phyloP scores from a whole-genome alignment of 2,888 invertebrate genomes.

The Melanostoma mellinum region DNA sequence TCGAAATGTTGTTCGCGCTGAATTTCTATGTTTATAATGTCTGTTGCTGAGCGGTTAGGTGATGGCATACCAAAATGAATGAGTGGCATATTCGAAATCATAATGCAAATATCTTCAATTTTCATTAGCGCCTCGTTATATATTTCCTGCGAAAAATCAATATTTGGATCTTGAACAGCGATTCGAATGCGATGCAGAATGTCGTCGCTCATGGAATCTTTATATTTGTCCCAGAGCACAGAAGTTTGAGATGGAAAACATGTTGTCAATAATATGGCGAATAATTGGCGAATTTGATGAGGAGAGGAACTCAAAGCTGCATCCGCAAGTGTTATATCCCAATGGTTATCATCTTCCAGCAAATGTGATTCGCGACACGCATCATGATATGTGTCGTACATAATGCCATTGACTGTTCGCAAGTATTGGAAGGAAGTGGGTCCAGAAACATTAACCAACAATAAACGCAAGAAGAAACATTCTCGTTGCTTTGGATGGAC shows the following conservation, averaged over 20 bases:
- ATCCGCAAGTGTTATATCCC: slow-evolving; percentile 57
- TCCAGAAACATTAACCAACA: neutral
- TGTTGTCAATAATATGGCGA: slow-evolving; percentile 56
- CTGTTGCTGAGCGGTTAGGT: no score
- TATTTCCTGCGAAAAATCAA: no score
- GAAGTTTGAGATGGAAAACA: slow-evolving; percentile 63
- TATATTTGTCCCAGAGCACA: slow-evolving; percentile 60
- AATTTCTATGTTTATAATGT: no score
- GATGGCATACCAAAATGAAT: no score
- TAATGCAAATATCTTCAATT: no score
- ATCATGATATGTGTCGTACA: slow-evolving; percentile 75
- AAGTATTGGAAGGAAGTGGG: slow-evolving; percentile 53
- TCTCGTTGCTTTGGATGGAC: no score
- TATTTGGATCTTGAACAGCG: no score
- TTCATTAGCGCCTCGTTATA: no score
- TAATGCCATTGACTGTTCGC: slow-evolving; percentile 78
- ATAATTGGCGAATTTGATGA: slow-evolving; percentile 52
- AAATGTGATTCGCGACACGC: slow-evolving; percentile 73
- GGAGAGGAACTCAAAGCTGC: slow-evolving; percentile 49
- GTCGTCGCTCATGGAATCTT: slow-evolving; percentile 43
- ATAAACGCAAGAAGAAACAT: no score
- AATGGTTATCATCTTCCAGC: slow-evolving; percentile 75
- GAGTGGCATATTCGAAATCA: no score
- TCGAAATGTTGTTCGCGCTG: no score
- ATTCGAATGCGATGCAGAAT: slow-evolving; percentile 31